Evolutionary conservation across 2,888 invertebrate species (phyloP).

Genomic region (Ptilodon capucinus): DNA sequence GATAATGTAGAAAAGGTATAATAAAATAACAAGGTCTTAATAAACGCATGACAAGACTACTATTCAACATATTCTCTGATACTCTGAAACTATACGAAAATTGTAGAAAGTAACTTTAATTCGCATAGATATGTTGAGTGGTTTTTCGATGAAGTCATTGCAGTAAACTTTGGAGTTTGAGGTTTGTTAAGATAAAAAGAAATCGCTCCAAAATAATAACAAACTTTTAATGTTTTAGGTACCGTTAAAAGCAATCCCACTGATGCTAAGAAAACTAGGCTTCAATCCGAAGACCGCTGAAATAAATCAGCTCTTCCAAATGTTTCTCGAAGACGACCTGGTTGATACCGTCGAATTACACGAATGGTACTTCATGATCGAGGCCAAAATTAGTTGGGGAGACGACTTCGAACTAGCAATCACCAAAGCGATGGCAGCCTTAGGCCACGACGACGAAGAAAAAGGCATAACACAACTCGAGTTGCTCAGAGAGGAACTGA

Average conservation of each 20-base stretch:
- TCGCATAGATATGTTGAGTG: too few species aligned
- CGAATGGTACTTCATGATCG: constrained; percentile 72
- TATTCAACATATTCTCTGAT: too few species aligned
- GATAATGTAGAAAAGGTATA: constrained; percentile 67
- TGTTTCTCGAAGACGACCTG: constrained; percentile 68
- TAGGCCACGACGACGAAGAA: constrained; percentile 66
- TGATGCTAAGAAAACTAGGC: constrained; percentile 68
- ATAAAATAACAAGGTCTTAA: too few species aligned
- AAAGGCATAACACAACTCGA: constrained; percentile 58
- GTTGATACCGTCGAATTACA: constrained; percentile 70
- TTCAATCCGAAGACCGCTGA: constrained; percentile 71
- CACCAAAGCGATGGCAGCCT: constrained; percentile 59
- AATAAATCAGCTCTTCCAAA: constrained; percentile 49
- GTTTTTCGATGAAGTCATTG: too few species aligned
- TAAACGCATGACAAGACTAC: too few species aligned
- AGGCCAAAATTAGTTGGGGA: constrained; percentile 68
- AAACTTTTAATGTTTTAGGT: constrained; percentile 41
- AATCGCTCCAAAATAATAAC: not conserved
- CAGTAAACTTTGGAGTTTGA: too few species aligned
- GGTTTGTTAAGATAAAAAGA: too few species aligned
- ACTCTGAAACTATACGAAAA: too few species aligned
- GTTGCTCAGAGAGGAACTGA: constrained; percentile 56
- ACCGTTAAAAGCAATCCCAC: constrained; percentile 50
- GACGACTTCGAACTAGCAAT: constrained; percentile 67
- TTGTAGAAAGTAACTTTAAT: too few species aligned